Base-by-base conservation (phyloP, 2,113 vertebrate species). In the Pycnonotus jocosus region DNA sequence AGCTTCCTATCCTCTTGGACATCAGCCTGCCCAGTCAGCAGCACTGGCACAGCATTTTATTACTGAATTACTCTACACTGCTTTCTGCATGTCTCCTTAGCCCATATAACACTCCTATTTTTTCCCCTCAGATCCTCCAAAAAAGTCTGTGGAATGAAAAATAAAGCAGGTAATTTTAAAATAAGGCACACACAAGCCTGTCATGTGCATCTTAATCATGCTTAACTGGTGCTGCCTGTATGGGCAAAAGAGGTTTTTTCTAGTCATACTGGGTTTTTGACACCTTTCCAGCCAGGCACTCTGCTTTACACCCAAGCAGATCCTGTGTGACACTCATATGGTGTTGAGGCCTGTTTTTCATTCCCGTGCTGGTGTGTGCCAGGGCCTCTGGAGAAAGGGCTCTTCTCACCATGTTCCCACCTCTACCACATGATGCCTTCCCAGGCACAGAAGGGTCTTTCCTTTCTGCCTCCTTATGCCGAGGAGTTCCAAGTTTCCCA, bases 11-110 rank as follows among this genome's bases (percentile, higher is more conserved):
- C 28, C n/a, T 68, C 70, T 89, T 69, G 77, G 84, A 85, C 3
- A 9, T 64, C 28, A 87, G 57, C 81, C 86, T 91, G 48, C 56
- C 56, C 31, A 84, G 35, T 51, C 68, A 92, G 83, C 60, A 89
- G 37, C 73, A 64, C 61, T 72, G 12, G 11, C 61, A 92, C 10
- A 23, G 31, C 4, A 0, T 86, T 93, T 65, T 88, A 31, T 83
- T 62, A 40, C 54, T 58, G 12, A 86, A 62, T 78, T 91, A 64
- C 35, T 31, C 5, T 30, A 60, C 27, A 15, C 7, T 19, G 3
- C 28, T 15, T 87, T 74, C 60, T 38, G 17, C 53, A 45, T 23
- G 24, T 22, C 22, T 57, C 17, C 48, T 66, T 45, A 57, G 10
- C 33, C 24, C 18, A 45, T 25, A 22, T n/a, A 92, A 68, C 12